Conservation (phyloP, 2,113 vertebrate species). For the Caranx ignobilis region DNA sequence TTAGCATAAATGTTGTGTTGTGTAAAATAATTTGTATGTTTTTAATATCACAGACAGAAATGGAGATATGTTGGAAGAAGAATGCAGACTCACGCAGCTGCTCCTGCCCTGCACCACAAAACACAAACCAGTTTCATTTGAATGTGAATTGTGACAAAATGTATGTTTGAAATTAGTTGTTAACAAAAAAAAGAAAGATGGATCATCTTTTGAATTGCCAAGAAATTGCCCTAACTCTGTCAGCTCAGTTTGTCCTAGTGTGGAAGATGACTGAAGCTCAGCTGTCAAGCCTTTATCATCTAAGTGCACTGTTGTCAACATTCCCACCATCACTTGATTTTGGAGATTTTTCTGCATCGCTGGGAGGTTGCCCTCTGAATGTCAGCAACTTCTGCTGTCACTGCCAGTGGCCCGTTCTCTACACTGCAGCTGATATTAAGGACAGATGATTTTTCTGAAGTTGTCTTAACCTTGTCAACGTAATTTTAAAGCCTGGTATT, state of each 20-base stretch:
- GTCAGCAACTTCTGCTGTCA: slow-evolving; percentile 22
- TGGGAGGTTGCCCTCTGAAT: slow-evolving; percentile 38
- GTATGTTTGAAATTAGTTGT: slow-evolving; percentile 22
- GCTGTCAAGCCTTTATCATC: slow-evolving; percentile 44
- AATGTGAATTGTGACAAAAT: background rate
- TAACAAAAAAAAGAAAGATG: background rate
- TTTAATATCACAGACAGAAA: background rate
- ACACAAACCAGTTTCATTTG: background rate
- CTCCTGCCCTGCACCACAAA: background rate
- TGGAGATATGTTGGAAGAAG: background rate
- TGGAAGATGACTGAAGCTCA: slow-evolving; percentile 29
- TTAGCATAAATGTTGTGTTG: too few species aligned
- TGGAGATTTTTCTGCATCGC: background rate
- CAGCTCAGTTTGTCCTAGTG: slow-evolving; percentile 17
- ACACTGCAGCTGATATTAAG: slow-evolving; percentile 17
- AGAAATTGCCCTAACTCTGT: slow-evolving; percentile 37
- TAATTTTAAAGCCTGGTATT: slow-evolving; percentile 41
- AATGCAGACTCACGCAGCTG: background rate
- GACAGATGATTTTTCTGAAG: slow-evolving; percentile 41
- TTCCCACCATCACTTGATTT: slow-evolving; percentile 29
- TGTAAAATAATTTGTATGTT: too few species aligned
- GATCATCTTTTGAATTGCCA: background rate
- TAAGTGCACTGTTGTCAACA: slow-evolving; percentile 26
- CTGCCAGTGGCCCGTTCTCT: slow-evolving; percentile 8
- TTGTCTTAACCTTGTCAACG: slow-evolving; percentile 45